phyloP scores from a whole-genome alignment of 2,113 vertebrate species.

The Rostratula benghalensis region DNA sequence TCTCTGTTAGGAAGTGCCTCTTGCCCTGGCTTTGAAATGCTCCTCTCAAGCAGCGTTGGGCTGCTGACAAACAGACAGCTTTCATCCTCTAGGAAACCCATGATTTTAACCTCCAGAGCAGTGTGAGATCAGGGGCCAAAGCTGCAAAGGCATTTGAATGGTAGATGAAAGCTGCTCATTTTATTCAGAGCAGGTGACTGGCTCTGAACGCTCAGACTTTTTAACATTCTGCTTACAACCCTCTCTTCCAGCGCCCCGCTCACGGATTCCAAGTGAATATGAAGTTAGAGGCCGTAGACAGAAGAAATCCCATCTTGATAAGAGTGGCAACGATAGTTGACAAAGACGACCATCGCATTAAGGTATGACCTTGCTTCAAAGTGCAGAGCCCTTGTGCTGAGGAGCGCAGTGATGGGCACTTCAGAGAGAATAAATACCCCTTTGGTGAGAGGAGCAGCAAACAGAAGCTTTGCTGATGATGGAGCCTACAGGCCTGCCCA shows the following conservation, averaged over 20 bases:
- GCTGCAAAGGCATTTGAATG: not conserved
- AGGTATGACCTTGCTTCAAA: conserved; percentile 67
- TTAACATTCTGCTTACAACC: not conserved
- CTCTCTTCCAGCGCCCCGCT: conserved; percentile 76
- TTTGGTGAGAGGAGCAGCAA: not conserved
- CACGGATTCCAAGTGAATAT: conserved; percentile 82
- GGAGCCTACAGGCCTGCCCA: not conserved
- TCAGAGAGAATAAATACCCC: not conserved
- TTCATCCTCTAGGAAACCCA: not conserved
- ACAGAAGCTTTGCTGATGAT: not conserved
- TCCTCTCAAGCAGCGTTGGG: not conserved
- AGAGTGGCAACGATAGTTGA: conserved; percentile 81
- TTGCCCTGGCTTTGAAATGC: not conserved
- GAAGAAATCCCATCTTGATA: conserved; percentile 84
- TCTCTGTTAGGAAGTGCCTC: not conserved
- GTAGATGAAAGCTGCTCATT: not conserved
- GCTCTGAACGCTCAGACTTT: not conserved
- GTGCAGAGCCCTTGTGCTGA: not conserved
- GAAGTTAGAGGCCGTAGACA: conserved; percentile 85
- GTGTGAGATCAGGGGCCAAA: not conserved
- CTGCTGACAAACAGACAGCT: not conserved
- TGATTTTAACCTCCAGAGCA: not conserved
- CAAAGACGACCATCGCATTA: conserved; percentile 80
- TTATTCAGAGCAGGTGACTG: not conserved
- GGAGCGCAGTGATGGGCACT: not conserved